phyloP scores from a whole-genome alignment of 2,113 vertebrate genomes.

The Equus przewalskii region DNA sequence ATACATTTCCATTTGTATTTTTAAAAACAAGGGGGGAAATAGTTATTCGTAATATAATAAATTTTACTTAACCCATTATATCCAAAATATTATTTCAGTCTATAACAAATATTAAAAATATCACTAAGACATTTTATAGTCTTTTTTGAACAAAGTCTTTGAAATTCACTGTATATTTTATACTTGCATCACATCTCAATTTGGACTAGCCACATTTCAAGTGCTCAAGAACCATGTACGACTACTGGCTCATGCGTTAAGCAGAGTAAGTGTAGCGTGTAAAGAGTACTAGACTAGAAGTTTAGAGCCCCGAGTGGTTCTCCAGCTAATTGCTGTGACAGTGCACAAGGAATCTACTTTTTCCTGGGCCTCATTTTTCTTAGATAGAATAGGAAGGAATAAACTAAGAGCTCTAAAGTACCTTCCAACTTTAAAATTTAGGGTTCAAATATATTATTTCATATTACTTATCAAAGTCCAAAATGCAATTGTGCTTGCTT shows the following conservation, averaged over 20 bases:
- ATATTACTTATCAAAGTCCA: constrained; percentile 32
- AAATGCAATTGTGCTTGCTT: constrained; percentile 36
- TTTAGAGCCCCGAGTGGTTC: neutral
- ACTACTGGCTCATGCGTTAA: neutral
- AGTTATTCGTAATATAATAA: neutral
- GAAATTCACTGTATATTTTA: neutral
- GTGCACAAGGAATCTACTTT: neutral
- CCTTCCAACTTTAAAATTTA: constrained; percentile 49
- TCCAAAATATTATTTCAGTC: constrained; percentile 20
- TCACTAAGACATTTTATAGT: neutral
- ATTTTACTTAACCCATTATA: constrained; percentile 51
- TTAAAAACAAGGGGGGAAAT: neutral
- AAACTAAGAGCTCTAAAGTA: neutral
- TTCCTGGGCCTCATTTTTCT: constrained; percentile 42
- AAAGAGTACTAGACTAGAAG: neutral
- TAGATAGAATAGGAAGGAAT: neutral
- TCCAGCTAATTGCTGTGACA: neutral
- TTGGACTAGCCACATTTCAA: constrained; percentile 38
- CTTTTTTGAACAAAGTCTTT: constrained; percentile 34
- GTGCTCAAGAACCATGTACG: neutral
- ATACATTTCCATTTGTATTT: constrained; percentile 39
- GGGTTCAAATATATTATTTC: constrained; percentile 14
- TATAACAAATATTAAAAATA: constrained; percentile 26
- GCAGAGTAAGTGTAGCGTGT: neutral
- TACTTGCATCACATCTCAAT: neutral